Base-by-base conservation (phyloP, 2,113 vertebrate genomes). In the Lota lota region DNA sequence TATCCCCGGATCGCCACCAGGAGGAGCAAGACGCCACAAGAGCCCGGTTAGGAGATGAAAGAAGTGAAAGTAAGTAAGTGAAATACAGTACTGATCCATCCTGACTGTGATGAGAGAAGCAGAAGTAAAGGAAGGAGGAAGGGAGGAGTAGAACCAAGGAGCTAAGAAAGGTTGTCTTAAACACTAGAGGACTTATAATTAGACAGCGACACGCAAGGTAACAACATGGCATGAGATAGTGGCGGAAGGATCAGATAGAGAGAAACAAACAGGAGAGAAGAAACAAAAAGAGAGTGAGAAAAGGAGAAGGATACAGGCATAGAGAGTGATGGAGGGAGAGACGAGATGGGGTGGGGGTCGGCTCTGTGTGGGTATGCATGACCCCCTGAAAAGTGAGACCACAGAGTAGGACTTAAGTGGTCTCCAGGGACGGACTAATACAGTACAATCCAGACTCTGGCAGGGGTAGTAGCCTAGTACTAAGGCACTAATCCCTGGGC, bases 1-100 rank as follows among this genome's bases (percentile, higher is more conserved):
- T 18, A 14, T 22, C 16, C 10, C 8, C 50, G 36, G 36, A 17
- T 50, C 20, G 24, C 85, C 89, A 89, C 66, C 65, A 89, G 89
- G 67, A 79, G 83, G 74, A 54, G 75, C 22, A 53, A 56, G 8
- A 73, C 28, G 57, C 69, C 72, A 79, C 24, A 20, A 54, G 21
- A 64, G 22, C 17, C 0, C 0, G 51, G 20, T 62, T 62, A 53
- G 4, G 36, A 17, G 16, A 64, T 2, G 10, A 6, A n/a, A 61
- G 6, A 61, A 21, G 24, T 64, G 1, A 71, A 17, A 66, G 57
- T 76, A 70, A 20, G 51, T 51, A 33, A 33, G n/a, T 72, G 10
- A 66, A 68, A 59, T 47, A 61, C 5, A 70, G 54, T 40, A 59
- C 15, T 65, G 61, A 15, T 40, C 51, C 21, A 22, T n/a, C 50